These are phyloP conservation scores for Drosophila pseudoananassae DNA, from an alignment of 1,140 invertebrate species.

Conservation along the genomic window DNA sequence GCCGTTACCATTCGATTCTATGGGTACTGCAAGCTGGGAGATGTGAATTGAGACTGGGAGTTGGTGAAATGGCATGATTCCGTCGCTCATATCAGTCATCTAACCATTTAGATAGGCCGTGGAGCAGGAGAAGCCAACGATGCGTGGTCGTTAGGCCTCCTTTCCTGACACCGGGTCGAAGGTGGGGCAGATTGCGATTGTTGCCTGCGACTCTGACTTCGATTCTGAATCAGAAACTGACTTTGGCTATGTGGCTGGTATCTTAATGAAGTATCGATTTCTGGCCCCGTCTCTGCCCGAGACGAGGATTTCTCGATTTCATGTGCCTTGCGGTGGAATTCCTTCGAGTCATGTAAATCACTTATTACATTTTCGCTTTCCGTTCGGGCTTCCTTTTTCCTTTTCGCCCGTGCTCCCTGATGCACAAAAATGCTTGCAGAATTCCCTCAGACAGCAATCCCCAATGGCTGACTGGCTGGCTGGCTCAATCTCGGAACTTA, in stretches of 20 bases:
- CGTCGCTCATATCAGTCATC: slow-evolving; percentile 69
- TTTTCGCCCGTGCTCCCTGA: slow-evolving; percentile 37
- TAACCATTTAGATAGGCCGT: slow-evolving; percentile 72
- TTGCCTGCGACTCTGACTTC: slow-evolving; percentile 2
- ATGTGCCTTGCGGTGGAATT: slow-evolving; percentile 69
- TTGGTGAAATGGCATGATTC: slow-evolving; percentile 36
- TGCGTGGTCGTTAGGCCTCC: slow-evolving; percentile 55
- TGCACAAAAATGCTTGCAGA: slow-evolving; percentile 60
- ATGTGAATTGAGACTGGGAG: neutral
- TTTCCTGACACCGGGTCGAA: slow-evolving; percentile 9
- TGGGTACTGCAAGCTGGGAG: neutral
- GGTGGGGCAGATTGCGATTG: slow-evolving; percentile 25
- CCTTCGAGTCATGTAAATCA: slow-evolving; percentile 82
- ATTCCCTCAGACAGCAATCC: slow-evolving; percentile 24
- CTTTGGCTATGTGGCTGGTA: slow-evolving; percentile 36
- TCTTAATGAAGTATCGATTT: slow-evolving; percentile 83
- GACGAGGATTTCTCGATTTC: slow-evolving; percentile 62
- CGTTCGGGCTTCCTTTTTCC: slow-evolving; percentile 13
- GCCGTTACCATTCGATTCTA: slow-evolving; percentile 5
- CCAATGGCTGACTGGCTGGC: slow-evolving; percentile 8
- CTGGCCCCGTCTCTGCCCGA: slow-evolving; percentile 20
- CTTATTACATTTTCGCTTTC: slow-evolving; percentile 72
- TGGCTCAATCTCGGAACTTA: slow-evolving; percentile 64
- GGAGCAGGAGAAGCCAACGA: slow-evolving; percentile 40
- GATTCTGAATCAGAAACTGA: slow-evolving; percentile 1